Evolutionary conservation across 2,797 vertebrate genomes (phyloP).

Genomic region (Muscicapa striata): DNA sequence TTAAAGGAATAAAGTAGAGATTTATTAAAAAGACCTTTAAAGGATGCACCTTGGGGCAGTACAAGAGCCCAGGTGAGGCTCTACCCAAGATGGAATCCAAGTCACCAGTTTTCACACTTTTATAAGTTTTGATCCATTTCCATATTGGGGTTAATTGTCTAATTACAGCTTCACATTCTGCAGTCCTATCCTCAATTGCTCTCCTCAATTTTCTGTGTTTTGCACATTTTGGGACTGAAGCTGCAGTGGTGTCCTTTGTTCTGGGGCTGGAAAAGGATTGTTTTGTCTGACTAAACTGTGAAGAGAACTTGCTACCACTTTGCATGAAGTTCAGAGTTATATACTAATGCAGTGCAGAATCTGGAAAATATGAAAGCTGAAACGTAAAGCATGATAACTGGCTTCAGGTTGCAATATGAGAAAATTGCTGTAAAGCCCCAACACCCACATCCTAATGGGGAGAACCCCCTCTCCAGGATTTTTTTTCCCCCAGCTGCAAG

Average conservation of each 20-base stretch:
- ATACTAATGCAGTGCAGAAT: not conserved
- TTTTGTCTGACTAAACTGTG: not conserved
- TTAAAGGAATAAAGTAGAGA: not conserved
- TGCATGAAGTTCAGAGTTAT: not conserved
- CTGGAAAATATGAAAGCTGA: not conserved
- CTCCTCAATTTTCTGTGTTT: too few relatives aligned
- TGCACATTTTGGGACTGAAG: not conserved
- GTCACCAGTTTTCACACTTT: not conserved
- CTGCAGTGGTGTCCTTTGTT: not conserved
- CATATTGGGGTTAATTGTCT: not conserved
- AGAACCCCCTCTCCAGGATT: not conserved
- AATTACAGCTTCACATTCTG: not conserved
- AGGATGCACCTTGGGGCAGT: not conserved
- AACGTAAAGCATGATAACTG: not conserved
- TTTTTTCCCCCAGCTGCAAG: not conserved
- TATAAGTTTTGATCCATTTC: not conserved
- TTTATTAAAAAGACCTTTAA: not conserved
- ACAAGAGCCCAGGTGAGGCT: not conserved
- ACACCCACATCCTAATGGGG: not conserved
- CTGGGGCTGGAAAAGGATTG: not conserved
- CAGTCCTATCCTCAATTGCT: not conserved
- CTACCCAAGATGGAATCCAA: not conserved
- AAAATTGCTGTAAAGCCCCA: not conserved
- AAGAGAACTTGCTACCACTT: not conserved
- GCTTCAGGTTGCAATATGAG: not conserved